Evolutionary conservation across 2,888 invertebrate species (phyloP).

Genomic region (Dorcus hopei): DNA sequence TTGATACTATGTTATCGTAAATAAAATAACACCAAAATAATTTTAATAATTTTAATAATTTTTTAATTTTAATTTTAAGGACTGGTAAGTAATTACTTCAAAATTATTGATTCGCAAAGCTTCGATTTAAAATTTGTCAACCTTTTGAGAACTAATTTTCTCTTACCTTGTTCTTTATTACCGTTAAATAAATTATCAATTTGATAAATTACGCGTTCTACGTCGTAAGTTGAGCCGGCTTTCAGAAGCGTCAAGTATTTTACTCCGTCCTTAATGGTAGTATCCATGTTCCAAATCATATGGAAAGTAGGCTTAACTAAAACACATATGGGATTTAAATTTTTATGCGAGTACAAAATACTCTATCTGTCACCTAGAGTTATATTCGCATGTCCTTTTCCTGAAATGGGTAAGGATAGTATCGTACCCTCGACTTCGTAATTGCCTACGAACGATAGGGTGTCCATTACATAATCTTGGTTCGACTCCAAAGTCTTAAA

Average conservation of each 20-base stretch:
- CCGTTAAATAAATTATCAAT: constrained; percentile 12
- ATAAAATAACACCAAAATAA: no score
- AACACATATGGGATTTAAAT: background rate
- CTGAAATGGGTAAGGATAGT: constrained; percentile 4
- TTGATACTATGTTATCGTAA: background rate
- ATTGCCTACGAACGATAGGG: constrained; percentile 2
- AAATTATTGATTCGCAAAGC: no score
- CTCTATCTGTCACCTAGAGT: constrained; percentile 1
- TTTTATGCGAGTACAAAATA: background rate
- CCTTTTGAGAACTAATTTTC: no score
- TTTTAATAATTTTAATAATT: no score
- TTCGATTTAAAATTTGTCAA: no score
- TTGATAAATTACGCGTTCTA: constrained; percentile 3
- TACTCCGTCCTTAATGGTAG: constrained; percentile 5
- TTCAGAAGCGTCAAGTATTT: constrained; percentile 7
- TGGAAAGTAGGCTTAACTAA: background rate
- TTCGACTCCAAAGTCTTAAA: no score
- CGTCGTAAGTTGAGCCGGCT: background rate
- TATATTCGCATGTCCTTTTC: constrained; percentile 7
- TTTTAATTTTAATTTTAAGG: no score
- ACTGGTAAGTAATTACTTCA: no score
- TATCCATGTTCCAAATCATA: constrained; percentile 1
- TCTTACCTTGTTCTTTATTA: constrained; percentile 2
- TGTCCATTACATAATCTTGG: background rate
- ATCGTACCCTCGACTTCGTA: constrained; percentile 14